Conservation (phyloP, 2,888 invertebrate genomes). For the Micoletzkya japonica region DNA sequence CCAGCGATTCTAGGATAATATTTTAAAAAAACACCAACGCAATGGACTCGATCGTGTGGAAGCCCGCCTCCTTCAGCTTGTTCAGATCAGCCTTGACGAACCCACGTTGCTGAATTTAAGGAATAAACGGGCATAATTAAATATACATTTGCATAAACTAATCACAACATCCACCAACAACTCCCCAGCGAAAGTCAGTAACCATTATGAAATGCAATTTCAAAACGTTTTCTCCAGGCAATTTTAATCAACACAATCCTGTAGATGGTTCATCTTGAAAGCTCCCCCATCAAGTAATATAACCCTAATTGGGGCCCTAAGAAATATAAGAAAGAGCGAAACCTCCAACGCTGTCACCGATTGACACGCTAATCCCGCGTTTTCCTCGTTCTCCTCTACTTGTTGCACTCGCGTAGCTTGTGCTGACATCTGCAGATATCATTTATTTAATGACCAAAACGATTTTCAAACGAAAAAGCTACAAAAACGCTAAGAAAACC, state of each 20-base stretch:
- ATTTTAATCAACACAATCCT: no score
- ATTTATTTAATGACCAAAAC: background rate
- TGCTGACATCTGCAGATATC: conserved; percentile 9
- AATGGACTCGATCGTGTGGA: conserved; percentile 89
- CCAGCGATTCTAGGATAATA: background rate
- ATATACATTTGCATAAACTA: background rate
- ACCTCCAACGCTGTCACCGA: conserved; percentile 22
- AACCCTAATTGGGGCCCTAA: no score
- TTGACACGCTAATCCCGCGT: conserved; percentile 26
- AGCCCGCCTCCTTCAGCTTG: conserved; percentile 89
- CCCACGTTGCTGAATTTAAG: conserved; percentile 50
- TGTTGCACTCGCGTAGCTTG: conserved; percentile 3
- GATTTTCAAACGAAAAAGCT: background rate
- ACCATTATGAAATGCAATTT: no score
- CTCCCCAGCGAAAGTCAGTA: no score
- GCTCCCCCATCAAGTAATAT: no score
- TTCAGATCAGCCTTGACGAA: conserved; percentile 75
- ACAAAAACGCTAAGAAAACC: background rate
- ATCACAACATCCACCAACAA: no score
- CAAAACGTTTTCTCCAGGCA: no score
- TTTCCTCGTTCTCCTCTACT: conserved; percentile 24
- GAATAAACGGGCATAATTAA: background rate
- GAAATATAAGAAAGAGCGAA: background rate
- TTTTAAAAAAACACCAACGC: conserved; percentile 70
- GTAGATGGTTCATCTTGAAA: no score